Evolutionary conservation across 2,888 invertebrate genomes (phyloP), one percentile per base, ranked within the genome.

Genomic region (Thumatha senex): DNA sequence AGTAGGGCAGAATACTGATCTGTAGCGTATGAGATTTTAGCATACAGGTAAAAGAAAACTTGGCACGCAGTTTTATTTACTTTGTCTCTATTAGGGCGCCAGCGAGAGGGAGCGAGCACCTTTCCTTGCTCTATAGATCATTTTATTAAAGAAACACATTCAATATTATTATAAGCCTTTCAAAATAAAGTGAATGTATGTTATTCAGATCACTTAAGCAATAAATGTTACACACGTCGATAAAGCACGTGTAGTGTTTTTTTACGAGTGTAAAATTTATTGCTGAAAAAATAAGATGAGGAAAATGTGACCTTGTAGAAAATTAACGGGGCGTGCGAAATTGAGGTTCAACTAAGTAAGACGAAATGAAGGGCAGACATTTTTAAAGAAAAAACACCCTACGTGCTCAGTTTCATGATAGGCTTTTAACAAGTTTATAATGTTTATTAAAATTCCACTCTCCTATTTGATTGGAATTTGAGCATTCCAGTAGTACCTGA

Each of bases 391-490:
- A 18, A 30, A 35, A 30, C 40, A 40, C 18, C 8, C n/a, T 34
- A 42, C 42, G 42, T 33, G 42, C 33, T 42, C 33, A 34, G 33
- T 42, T 3, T 34, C 15, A 34, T 42, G 15, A 43, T 34, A 43
- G 42, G 18, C 42, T 34, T 43, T 34, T 43, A 43, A 43, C 31
- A 43, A 43, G 42, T 33, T 43, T 33, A 33, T 18, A 43, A 43
- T 18, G 42, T 15, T 14, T 11, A 12, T 33, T 34, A 33, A 34
- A 34, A 33, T 18, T 12, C 33, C 15, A 1, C 9, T 5, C 34
- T 18, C n/a, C 12, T 9, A 11, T 15, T 33, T 34, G 33, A 34
- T 43, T 43, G 12, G 18, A 43, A 18, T 18, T 10, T 14, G 7
- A 14, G 10, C 14, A 14, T 36, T 15, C n/a, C n/a, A n/a, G n/a